Evolutionary conservation across 2,113 vertebrate species (phyloP), one percentile per base, ranked within the genome.

Genomic region (Rhineura floridana): DNA sequence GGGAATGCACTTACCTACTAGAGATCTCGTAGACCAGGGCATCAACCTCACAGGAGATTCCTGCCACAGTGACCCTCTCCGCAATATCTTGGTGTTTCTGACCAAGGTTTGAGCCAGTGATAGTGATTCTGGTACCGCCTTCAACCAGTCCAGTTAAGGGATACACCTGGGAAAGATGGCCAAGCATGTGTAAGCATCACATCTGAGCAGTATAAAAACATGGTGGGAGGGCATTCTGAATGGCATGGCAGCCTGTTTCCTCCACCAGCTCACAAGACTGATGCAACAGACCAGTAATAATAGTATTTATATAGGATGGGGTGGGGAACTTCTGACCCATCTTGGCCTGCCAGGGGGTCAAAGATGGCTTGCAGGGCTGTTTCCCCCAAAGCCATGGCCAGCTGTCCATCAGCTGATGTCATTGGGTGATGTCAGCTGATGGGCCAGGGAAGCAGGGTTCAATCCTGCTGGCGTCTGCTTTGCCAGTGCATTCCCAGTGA

Each of bases 71-170:
- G 91, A 99, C 98, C 8, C 97, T 98, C 94, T 97, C 94, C 84
- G 97, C 95, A 94, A 99, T 98, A 83, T 99, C 98, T 89, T 98
- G 96, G 23, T 98, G 97, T 83, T 98, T 98, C 94, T 99, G 98
- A 63, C 99, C 99, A 93, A 99, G 97, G 96, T 99, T 99, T 90
- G 98, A 99, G 90, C 99, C 99, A 59, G 97, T 97, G 93, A 99
- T 98, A 93, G 98, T 99, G 87, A 99, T 96, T 84, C 95, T 92
- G 75, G 98, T 99, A 48, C 98, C 98, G 73, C 99, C 99, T 42
- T 99, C 99, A 85, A 98, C 86, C 88, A 98, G 96, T 44, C 99
- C 98, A 11, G 98, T 98, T 85, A 98, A 96, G 0, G 99, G 99
- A 89, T 99, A 98, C 48, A 99, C 98, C 99, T 99, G 94, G 85